phyloP scores from a whole-genome alignment of 2,797 vertebrate species.

The Melanotaenia boesemani region DNA sequence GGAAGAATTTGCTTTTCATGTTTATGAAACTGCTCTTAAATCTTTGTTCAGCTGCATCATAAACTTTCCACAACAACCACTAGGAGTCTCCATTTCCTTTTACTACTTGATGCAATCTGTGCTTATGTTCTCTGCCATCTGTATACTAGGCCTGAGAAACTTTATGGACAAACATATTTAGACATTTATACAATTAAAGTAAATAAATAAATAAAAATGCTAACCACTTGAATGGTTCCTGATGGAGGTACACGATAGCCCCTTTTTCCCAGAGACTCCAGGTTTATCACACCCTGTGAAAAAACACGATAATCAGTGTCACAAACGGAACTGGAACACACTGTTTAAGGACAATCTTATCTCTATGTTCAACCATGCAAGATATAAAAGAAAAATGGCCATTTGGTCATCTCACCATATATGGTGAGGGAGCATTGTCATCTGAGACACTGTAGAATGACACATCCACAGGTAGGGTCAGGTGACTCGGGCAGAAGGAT shows the following conservation, averaged over 20 bases:
- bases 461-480: slow-evolving; percentile 96
- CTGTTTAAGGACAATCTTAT: background rate
- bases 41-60: background rate
- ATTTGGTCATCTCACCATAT: slow-evolving; percentile 87
- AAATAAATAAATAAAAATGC: slow-evolving; percentile 43
- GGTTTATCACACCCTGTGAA: slow-evolving; percentile 95
- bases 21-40: background rate
- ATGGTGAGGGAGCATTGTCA: slow-evolving; percentile 98
- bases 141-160: slow-evolving; percentile 10
- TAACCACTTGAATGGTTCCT: slow-evolving; percentile 99
- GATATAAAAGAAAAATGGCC: background rate
- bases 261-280: slow-evolving; percentile 98
- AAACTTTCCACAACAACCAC: slow-evolving; percentile 55
- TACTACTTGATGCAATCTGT: slow-evolving; percentile 14
- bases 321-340: slow-evolving; percentile 17
- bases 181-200: background rate
- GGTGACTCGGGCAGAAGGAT: slow-evolving; percentile 96
- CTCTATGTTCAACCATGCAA: slow-evolving; percentile 12
- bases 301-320: slow-evolving; percentile 38
- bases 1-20: background rate
- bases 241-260: slow-evolving; percentile 99
- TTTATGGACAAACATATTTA: background rate
- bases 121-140: slow-evolving; percentile 59
- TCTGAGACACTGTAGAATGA: slow-evolving; percentile 99
- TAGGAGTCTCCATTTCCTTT: slow-evolving; percentile 66